Evolutionary conservation across 1,140 invertebrate species (phyloP), one percentile per base, ranked within the genome.

Genomic region (Stegodyphus mimosarum): DNA sequence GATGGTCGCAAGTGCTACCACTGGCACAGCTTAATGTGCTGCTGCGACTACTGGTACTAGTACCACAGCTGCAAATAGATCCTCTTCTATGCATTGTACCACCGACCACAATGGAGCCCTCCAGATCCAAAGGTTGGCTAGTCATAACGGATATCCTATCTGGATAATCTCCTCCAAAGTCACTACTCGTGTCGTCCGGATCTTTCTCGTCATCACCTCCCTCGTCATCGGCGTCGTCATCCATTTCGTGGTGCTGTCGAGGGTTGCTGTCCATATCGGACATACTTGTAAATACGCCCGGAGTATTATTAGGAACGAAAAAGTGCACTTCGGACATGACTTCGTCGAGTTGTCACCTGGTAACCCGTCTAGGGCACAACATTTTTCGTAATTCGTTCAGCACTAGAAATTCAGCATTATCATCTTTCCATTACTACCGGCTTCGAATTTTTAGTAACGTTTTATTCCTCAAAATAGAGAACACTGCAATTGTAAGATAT

Each of bases 21-120:
- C 79, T 71, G 5, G n/a, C 33, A 6, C 70, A 13, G 17, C 33
- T 49, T 48, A 6, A 15, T 6, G 6, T 72, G 7, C 7, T 50
- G 7, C 33, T 9, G 11, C 48, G 10, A 50, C 70, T 72, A 13
- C 67, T 69, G 17, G 10, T 69, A 18, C 67, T 69, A 3, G 13
- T 17, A 11, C 55, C 55, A 5, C 51, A 74, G 50, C 83, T 86
- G 60, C 75, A 78, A 11, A 75, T 17, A 11, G 81, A 84, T 0
- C 71, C 80, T 2, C 72, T 15, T 6, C 83, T 49, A 9, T 15
- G 50, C 18, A 52, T 5, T 11, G 67, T 17, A 4, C 74, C 74
- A 51, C 83, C 83, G 49, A 86, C 83, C 67, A 86, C 83, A 15
- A 86, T 86, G 7, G 83, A 86, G 5, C 83, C 83, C 18, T 86